These are phyloP conservation scores for fruit fly (Drosophila melanogaster) DNA, from an alignment of 1,140 invertebrate genomes.

Conservation along the genomic window Release_6_plus_ISO1_MT NT_037436.4:12651001-12651500, in stretches of 20 bases:
- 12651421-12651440: conserved; percentile 74
- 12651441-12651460: conserved; percentile 81
- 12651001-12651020: conserved; percentile 23
- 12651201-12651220: conserved; percentile 71
- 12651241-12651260: conserved; percentile 40
- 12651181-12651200: conserved; percentile 67
- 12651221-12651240: conserved; percentile 47
- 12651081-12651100: conserved; percentile 59
- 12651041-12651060: conserved; percentile 19
- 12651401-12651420: conserved; percentile 36
- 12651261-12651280: conserved; percentile 60
- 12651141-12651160: conserved; percentile 55
- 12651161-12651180: conserved; percentile 37
- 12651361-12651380: conserved; percentile 20
- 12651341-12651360: background rate
- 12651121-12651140: conserved; percentile 33
- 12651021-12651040: conserved; percentile 40
- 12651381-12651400: conserved; percentile 39
- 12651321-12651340: background rate
- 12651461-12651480: conserved; percentile 57
- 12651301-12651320: conserved; percentile 15
- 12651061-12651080: conserved; percentile 23
- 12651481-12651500: conserved; percentile 72
- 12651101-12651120: conserved; percentile 73
- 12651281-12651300: conserved; percentile 46